Conservation (phyloP, 2,797 vertebrate genomes). For the Chelon labrosus region DNA sequence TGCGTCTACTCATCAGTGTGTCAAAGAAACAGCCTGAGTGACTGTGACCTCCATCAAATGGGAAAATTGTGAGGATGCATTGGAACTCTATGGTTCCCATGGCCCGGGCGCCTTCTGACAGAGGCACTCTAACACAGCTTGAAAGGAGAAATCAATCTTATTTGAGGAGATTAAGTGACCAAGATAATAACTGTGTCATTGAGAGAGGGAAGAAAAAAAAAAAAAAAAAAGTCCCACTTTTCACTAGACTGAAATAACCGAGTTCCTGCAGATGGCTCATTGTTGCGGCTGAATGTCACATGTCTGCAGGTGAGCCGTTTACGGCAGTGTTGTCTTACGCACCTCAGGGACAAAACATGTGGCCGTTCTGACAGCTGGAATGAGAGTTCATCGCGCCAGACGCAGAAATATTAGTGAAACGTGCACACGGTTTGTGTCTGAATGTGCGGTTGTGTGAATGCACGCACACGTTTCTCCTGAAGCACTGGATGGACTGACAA, state of each 20-base stretch:
- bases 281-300: conserved; percentile 69
- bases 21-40: conserved; percentile 74
- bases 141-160: conserved; percentile 85
- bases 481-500: conserved; percentile 68
- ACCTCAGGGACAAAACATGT: conserved; percentile 63
- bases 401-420: conserved; percentile 13
- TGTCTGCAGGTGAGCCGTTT: conserved; percentile 70
- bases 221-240: conserved; percentile 61
- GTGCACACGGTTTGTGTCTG: background rate
- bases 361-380: conserved; percentile 27
- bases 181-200: conserved; percentile 83
- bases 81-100: conserved; percentile 79
- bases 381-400: conserved; percentile 31
- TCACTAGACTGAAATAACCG: conserved; percentile 71
- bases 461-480: conserved; percentile 25
- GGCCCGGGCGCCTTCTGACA: conserved; percentile 70
- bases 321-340: conserved; percentile 61
- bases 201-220: conserved; percentile 58
- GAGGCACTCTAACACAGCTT: conserved; percentile 73
- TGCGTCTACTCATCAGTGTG: conserved; percentile 71
- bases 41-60: conserved; percentile 80
- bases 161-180: conserved; percentile 84
- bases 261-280: conserved; percentile 75
- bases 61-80: conserved; percentile 74
- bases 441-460: conserved; percentile 8